A percentile compares a stretch with the other conserved stretches of the same genome.
These are phyloP conservation scores for Tachyglossus aculeatus DNA, from an alignment of 2,797 vertebrate species.

Conservation along the genomic window DNA sequence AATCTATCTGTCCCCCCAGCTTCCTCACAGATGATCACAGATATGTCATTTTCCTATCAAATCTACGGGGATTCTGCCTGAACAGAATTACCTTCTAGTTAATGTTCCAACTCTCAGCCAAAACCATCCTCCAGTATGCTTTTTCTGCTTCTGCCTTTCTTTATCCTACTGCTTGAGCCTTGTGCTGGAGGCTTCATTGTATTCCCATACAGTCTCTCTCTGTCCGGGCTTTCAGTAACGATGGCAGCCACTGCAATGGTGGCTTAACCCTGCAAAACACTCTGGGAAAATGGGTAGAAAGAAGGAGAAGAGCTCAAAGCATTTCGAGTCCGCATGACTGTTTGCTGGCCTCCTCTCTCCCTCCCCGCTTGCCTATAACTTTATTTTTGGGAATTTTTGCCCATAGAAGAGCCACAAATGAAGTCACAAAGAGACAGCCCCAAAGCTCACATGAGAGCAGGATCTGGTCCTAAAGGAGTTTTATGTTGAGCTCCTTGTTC, in stretches of 20 bases:
- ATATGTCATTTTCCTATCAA: conserved; percentile 11
- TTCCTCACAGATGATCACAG: not conserved
- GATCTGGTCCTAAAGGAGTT: no score
- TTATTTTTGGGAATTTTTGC: no score
- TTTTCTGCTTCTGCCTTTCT: not conserved
- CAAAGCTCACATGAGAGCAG: no score
- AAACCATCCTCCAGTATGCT: conserved; percentile 21
- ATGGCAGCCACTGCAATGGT: not conserved
- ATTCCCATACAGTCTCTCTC: conserved; percentile 59
- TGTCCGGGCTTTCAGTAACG: conserved; percentile 8
- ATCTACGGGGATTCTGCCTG: not conserved
- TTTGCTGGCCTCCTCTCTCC: conserved; percentile 19
- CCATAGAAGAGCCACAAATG: no score
- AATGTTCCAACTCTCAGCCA: conserved; percentile 24
- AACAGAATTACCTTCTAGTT: not conserved
- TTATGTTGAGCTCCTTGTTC: no score
- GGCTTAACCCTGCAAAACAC: conserved; percentile 10
- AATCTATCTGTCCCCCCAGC: not conserved
- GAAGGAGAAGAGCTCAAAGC: conserved; percentile 16
- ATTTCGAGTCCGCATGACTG: not conserved
- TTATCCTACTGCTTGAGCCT: conserved; percentile 19
- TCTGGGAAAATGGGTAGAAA: conserved; percentile 12
- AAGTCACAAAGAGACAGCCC: no score
- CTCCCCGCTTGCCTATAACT: conserved; percentile 20
- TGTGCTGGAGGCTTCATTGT: conserved; percentile 49